A percentile compares a stretch with the other conserved stretches of the same genome.
Conservation (phyloP, 2,888 invertebrate genomes). For the Meganola albula region DNA sequence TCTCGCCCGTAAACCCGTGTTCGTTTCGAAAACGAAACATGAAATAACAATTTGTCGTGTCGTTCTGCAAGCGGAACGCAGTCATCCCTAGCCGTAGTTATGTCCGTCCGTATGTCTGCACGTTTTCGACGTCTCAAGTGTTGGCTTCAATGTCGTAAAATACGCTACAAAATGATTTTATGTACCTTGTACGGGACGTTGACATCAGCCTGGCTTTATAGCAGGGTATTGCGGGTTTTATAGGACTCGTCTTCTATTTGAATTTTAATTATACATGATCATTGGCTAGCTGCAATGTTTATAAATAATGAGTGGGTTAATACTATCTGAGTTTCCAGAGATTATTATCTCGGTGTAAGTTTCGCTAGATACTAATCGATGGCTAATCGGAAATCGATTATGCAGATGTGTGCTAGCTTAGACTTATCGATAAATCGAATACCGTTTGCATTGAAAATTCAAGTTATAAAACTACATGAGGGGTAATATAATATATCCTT, state of each 20-base stretch:
- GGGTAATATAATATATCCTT: no score
- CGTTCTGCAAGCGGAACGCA: conserved; percentile 38
- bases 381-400: conserved; percentile 30
- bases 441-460: conserved; percentile 19
- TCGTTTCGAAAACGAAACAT: conserved; percentile 40
- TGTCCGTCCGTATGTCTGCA: conserved; percentile 27
- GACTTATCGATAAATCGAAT: no score
- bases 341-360: conserved; percentile 33
- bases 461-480: no score
- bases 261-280: conserved; percentile 56
- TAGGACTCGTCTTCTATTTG: conserved; percentile 49
- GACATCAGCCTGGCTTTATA: conserved; percentile 42
- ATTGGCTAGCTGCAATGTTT: conserved; percentile 33
- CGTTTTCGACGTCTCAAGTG: conserved; percentile 27
- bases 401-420: conserved; percentile 24
- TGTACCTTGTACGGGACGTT: conserved; percentile 37
- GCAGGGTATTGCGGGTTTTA: conserved; percentile 55
- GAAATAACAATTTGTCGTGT: conserved; percentile 48
- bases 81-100: conserved; percentile 23
- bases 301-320: conserved; percentile 29
- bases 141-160: conserved; percentile 52
- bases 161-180: conserved; percentile 51
- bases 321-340: conserved; percentile 23
- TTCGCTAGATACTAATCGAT: conserved; percentile 33
- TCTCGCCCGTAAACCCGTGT: conserved; percentile 51